Base-by-base conservation (phyloP, 2,888 invertebrate genomes). In the Caenorhabditis sulstoni region DNA sequence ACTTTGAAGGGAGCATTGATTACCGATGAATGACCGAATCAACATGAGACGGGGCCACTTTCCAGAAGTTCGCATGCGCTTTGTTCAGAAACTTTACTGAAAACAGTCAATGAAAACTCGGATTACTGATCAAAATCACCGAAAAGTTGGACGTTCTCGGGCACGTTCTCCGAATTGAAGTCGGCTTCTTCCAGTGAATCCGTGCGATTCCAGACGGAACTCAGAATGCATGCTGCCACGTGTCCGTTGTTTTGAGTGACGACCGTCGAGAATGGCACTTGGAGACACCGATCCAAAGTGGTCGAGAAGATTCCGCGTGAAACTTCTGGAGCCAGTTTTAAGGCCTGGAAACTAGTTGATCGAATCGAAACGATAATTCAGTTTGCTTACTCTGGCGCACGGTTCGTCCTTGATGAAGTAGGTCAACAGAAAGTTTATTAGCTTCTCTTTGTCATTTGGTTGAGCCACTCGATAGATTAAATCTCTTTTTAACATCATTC, bases 351-450 rank as follows among this genome's bases (percentile, higher is more conserved):
- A 29, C 29, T 7, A 29, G 29, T n/a, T n/a, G n/a, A n/a, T n/a
- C n/a, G n/a, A n/a, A n/a, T n/a, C n/a, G n/a, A n/a, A n/a, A n/a
- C n/a, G n/a, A n/a, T n/a, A n/a, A n/a, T n/a, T n/a, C n/a, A n/a
- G n/a, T n/a, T n/a, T n/a, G 23, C 23, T 67, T 14, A 68, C 68
- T 37, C 68, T 58, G 16, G 49, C 49, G 41, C 68, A 68, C 0
- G 68, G 68, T 20, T 68, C 68, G 20, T 68, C 68, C 18, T 68
- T 59, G 5, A 41, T 50, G 41, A 68, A 68, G 59, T 68, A 58
- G 11, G 23, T 18, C 7, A 22, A 12, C 5, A 68, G 52, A 29
- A 68, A 68, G 11, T 58, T 23, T 12, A 59, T 50, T 1, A 68
- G 23, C 0, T 44, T 20, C 11, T 59, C 41, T 16, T 68, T 58